Base-by-base conservation (phyloP, 2,888 invertebrate genomes). In the Lasius platythorax region DNA sequence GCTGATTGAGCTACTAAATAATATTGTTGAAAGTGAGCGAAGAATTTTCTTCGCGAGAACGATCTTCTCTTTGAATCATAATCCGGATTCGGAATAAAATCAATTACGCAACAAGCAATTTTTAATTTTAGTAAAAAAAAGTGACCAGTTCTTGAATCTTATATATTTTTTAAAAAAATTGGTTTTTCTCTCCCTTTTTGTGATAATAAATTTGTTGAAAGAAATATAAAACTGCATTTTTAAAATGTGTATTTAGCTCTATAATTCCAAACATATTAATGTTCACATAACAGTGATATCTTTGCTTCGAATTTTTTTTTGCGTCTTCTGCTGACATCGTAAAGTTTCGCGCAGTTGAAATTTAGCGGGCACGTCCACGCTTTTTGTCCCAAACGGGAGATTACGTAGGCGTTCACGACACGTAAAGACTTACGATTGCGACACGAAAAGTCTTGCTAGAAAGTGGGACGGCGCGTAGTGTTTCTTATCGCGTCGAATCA, bases 381-480 rank as follows among this genome's bases (percentile, higher is more conserved):
- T 79, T 79, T 37, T 63, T 73, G 33, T 73, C 37, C 37, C 18
- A 12, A 46, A 50, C 12, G 15, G 18, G 12, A 37, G 37, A 46
- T 79, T 79, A 61, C 61, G 37, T 73, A 73, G 58, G 18, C 11
- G 58, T 76, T 15, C 67, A 15, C 61, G 15, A 68, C 50, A n/a
- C 50, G 53, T 53, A 23, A 23, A 23, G 23, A 23, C 23, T 23
- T 15, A 15, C 37, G 58, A 79, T 63, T 50, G 66, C 64, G 40
- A 61, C 56, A 58, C 58, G 53, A 53, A 64, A 63, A 82, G 2
- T 33, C 11, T 12, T 30, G 63, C 40, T 75, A 46, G 64, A 82
- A 82, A 76, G 82, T 76, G 64, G 82, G 28, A 76, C 76, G 15
- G n/a, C 82, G 46, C 23, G 28, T 81, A 61, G 58, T 37, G 11